phyloP scores from a whole-genome alignment of 2,797 vertebrate genomes.

The Microctenopoma stevenorrisi region DNA sequence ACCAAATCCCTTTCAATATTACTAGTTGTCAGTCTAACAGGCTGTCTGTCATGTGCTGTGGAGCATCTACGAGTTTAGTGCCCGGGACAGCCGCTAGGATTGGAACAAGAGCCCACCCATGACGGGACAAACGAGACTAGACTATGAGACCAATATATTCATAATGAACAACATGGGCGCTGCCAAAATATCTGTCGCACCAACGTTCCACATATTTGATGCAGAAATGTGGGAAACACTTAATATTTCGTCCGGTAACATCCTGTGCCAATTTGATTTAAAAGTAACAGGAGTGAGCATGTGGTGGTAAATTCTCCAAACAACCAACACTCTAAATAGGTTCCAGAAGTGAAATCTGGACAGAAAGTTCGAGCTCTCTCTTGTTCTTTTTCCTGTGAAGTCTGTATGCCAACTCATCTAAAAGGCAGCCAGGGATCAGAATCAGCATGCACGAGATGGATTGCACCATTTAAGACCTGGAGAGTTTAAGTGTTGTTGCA shows the following conservation, averaged over 20 bases:
- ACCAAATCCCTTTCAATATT: constrained; percentile 48
- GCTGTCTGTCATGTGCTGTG: constrained; percentile 30
- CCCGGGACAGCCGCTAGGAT: constrained; percentile 40
- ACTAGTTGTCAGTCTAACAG: constrained; percentile 36
- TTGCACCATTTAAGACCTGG: constrained; percentile 30
- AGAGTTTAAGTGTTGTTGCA: constrained; percentile 40
- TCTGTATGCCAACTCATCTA: constrained; percentile 50
- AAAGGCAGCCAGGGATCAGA: constrained; percentile 55
- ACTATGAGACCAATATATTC: constrained; percentile 1
- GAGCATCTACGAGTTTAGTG: constrained; percentile 30
- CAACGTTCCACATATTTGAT: constrained; percentile 10
- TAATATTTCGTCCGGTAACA: neutral
- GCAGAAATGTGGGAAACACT: neutral
- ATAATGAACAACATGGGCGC: too few relatives aligned
- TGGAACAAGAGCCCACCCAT: constrained; percentile 38
- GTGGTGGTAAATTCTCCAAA: constrained; percentile 53
- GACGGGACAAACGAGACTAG: neutral
- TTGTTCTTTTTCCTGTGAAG: constrained; percentile 50
- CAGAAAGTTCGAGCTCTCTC: constrained; percentile 74
- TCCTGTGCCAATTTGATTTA: constrained; percentile 22
- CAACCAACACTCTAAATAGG: constrained; percentile 73
- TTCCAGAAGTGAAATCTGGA: constrained; percentile 74
- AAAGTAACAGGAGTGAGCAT: constrained; percentile 54
- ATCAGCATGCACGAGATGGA: constrained; percentile 50
- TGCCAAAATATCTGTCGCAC: constrained; percentile 1